These are phyloP conservation scores for Pungitius pungitius DNA, from an alignment of 2,113 vertebrate species.

Conservation along the genomic window DNA sequence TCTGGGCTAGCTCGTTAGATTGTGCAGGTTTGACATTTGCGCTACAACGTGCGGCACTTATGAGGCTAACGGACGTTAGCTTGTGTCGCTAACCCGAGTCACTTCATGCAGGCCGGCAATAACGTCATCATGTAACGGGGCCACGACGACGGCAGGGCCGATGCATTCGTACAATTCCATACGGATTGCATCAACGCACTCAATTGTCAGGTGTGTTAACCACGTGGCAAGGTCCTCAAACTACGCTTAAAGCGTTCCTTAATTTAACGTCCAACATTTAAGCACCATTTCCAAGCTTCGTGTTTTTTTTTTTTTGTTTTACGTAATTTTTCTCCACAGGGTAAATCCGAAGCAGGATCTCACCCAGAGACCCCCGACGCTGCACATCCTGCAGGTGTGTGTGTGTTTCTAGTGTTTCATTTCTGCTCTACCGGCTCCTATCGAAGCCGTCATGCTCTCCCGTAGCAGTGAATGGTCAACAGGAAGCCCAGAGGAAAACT, in stretches of 20 bases:
- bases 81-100: not conserved
- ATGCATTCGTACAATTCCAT: not conserved
- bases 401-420: accelerated
- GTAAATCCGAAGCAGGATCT: too few species aligned
- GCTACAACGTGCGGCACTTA: not conserved
- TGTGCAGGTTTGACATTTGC: too few species aligned
- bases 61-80: not conserved
- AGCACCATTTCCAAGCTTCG: too few species aligned
- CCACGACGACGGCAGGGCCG: accelerated
- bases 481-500: conserved; percentile 81
- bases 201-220: too few species aligned
- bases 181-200: too few species aligned
- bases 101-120: too few species aligned
- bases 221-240: too few species aligned
- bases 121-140: too few species aligned
- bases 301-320: too few species aligned
- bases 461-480: conserved; percentile 81
- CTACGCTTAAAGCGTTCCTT: too few species aligned
- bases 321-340: not conserved
- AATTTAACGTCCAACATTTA: too few species aligned
- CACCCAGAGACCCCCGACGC: accelerated
- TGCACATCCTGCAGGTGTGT: not conserved
- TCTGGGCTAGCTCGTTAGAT: too few species aligned
- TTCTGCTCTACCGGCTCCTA: conserved; percentile 60
- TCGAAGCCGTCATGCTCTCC: conserved; percentile 79